Conservation (phyloP, 2,113 vertebrate species). For the Panurus biarmicus region DNA sequence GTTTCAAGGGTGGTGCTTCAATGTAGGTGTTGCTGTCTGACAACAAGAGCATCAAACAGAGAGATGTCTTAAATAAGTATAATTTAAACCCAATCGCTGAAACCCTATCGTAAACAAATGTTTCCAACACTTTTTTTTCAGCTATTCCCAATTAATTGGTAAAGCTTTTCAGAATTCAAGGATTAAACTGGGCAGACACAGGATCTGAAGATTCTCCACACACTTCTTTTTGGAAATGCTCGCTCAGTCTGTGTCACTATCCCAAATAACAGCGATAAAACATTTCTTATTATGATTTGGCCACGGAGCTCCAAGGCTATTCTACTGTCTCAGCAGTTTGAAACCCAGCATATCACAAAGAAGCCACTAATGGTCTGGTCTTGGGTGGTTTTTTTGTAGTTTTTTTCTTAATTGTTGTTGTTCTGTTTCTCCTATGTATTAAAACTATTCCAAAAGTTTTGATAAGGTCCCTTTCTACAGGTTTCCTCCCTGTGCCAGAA, state of each 20-base stretch:
- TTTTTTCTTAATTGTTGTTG: too few relatives aligned
- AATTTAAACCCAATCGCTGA: not conserved
- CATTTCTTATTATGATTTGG: not conserved
- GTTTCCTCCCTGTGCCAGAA: not conserved
- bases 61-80: not conserved
- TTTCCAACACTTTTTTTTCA: not conserved
- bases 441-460: not conserved
- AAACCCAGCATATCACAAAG: not conserved
- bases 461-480: not conserved
- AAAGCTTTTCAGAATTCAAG: not conserved
- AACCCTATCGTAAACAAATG: accelerated
- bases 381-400: not conserved
- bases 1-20: not conserved
- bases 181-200: not conserved
- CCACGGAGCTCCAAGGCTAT: not conserved
- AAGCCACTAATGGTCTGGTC: not conserved
- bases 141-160: not conserved
- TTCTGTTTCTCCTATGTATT: not conserved
- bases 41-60: not conserved
- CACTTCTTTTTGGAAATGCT: not conserved
- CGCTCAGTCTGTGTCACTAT: not conserved
- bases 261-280: not conserved
- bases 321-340: not conserved
- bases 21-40: not conserved
- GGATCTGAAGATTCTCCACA: not conserved